phyloP scores from a whole-genome alignment of 2,113 vertebrate species.

The Lycocorax pyrrhopterus region DNA sequence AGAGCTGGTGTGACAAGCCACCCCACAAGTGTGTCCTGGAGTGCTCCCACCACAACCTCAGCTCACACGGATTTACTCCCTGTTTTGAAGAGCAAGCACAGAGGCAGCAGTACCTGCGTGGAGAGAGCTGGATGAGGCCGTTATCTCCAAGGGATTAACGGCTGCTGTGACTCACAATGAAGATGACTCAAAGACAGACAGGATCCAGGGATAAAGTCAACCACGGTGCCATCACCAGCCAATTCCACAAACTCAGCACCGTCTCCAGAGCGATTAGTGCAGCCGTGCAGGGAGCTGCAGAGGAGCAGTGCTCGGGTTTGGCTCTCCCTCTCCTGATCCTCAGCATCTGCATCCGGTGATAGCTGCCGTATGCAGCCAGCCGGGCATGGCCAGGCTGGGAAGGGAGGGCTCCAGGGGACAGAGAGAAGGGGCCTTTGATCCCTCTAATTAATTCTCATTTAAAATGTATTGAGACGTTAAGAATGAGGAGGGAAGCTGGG shows the following conservation, averaged over 20 bases:
- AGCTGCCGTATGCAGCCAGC: background rate
- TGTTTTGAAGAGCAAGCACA: background rate
- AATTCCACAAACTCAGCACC: background rate
- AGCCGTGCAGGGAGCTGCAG: background rate
- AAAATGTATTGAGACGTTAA: background rate
- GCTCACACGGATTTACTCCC: background rate
- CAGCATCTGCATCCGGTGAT: background rate
- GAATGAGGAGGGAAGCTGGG: background rate
- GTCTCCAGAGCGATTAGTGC: background rate
- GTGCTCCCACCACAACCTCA: background rate
- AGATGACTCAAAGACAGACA: slow-evolving; percentile 50
- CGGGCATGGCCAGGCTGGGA: background rate
- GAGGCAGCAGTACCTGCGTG: background rate
- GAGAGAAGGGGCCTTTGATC: background rate
- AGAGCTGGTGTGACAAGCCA: rapidly evolving
- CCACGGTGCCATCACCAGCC: background rate
- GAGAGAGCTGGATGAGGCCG: background rate
- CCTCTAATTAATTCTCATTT: background rate
- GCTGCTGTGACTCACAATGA: slow-evolving; percentile 32
- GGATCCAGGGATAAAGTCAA: slow-evolving; percentile 29
- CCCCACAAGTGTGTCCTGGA: background rate
- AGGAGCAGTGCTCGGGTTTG: background rate
- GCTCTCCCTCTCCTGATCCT: background rate
- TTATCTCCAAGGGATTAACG: slow-evolving; percentile 17
- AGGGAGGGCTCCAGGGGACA: background rate